Evolutionary conservation across 2,888 invertebrate genomes (phyloP), one percentile per base, ranked within the genome.

Genomic region (Eumerus sabulonum): DNA sequence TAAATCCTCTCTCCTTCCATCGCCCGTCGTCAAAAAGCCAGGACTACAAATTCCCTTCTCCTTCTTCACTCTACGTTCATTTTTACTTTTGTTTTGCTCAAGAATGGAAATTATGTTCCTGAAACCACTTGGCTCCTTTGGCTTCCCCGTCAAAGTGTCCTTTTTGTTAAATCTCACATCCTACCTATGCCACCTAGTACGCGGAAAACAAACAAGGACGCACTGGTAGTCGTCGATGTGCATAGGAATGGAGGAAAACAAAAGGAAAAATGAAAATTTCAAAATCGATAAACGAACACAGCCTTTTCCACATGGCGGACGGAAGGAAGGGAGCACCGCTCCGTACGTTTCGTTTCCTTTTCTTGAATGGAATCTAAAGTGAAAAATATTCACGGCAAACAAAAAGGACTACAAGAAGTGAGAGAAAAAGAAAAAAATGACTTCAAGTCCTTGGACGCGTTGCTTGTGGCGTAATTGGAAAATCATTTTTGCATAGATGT

Each of bases 211-310:
- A 72, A 56, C 48, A 14, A 40, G 36, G 60, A 27, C 27, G 27
- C 27, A 27, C 27, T 4, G 7, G 27, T 2, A 27, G 27, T 27
- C 51, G 54, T 64, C 57, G 50, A 64, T 66, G 60, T 59, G 62
- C 57, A 68, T 67, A 47, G 35, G 48, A 56, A 66, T 53, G 63
- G 59, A 54, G 35, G 36, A 40, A 3, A 57, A 38, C 9, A 42
- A 59, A 62, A 68, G 16, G 19, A 60, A 64, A 60, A 59, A 76
- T 19, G 60, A 57, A 68, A 38, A 59, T 56, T 51, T 60, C 42
- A 68, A 79, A 79, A 79, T 79, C 79, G 79, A 79, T 79, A 79
- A 74, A 60, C 45, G 70, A 79, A 53, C 27, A 73, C 63, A 68
- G 79, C 74, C 74, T 59, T 64, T 56, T 51, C 57, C 48, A 53